phyloP scores from a whole-genome alignment of 2,888 invertebrate genomes.

The Amphipoea lucens region DNA sequence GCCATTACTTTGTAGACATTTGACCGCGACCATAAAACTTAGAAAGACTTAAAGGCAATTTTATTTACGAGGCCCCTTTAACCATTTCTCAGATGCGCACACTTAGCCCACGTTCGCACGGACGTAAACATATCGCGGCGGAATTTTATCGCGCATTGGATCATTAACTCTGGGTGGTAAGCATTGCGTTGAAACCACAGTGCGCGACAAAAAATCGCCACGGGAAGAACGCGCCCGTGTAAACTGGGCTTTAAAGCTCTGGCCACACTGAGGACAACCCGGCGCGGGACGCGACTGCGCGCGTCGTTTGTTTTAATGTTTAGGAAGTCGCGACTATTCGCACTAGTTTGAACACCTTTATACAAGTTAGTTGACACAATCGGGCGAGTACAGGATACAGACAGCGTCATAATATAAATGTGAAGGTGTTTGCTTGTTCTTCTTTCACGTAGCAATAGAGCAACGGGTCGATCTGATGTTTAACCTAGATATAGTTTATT shows the following conservation, averaged over 20 bases:
- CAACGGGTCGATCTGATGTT: not conserved
- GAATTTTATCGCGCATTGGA: not conserved
- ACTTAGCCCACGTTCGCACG: not conserved
- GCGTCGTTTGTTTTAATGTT: not conserved
- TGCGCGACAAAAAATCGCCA: not conserved
- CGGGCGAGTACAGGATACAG: not conserved
- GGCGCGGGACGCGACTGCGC: not conserved
- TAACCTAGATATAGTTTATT: not conserved
- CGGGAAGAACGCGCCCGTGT: not conserved
- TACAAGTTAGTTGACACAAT: not conserved
- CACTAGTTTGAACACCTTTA: not conserved
- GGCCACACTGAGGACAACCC: not conserved
- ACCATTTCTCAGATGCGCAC: not conserved
- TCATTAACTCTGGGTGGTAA: not conserved
- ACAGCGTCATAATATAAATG: slow-evolving; percentile 7
- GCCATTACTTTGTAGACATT: not conserved
- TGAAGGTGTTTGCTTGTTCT: not conserved
- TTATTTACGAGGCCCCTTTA: slow-evolving; percentile 1
- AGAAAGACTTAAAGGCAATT: not conserved
- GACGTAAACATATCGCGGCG: not conserved
- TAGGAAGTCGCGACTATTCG: not conserved
- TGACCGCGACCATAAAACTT: not conserved
- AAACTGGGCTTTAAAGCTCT: not conserved
- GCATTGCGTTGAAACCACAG: not conserved
- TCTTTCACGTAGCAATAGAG: not conserved